phyloP scores from a whole-genome alignment of 1,140 invertebrate genomes.

The Steinernema khuongi region DNA sequence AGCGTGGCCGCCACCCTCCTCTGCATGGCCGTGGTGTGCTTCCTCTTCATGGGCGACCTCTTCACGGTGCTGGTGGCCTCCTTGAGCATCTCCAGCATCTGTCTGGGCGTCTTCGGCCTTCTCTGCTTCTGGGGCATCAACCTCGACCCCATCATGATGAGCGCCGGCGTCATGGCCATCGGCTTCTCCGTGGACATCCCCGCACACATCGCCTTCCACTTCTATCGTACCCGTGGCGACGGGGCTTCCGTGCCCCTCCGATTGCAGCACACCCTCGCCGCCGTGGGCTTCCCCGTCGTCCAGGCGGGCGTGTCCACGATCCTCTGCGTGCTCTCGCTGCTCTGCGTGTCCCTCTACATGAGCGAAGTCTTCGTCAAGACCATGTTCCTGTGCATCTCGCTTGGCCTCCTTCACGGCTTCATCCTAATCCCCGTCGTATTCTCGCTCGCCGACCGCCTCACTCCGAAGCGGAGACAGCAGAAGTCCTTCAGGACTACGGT shows the following conservation, averaged over 20 bases:
- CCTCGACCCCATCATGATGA: conserved; percentile 59
- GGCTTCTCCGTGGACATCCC: conserved; percentile 55
- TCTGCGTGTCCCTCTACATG: conserved; percentile 85
- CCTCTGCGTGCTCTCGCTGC: conserved; percentile 76
- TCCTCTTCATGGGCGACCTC: conserved; percentile 58
- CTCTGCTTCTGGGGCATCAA: conserved; percentile 55
- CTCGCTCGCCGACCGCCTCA: neutral
- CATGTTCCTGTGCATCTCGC: conserved; percentile 44
- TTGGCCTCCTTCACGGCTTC: conserved; percentile 41
- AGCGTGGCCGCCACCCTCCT: conserved; percentile 56
- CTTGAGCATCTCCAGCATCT: conserved; percentile 52
- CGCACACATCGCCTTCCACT: conserved; percentile 47
- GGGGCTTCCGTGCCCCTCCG: neutral
- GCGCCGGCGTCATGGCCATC: conserved; percentile 59
- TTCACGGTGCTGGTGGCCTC: conserved; percentile 53
- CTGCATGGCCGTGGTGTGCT: conserved; percentile 56
- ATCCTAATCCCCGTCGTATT: conserved; percentile 45
- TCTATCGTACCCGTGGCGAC: conserved; percentile 29
- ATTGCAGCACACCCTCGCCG: conserved; percentile 65
- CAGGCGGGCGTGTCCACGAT: conserved; percentile 87
- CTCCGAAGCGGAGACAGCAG: neutral
- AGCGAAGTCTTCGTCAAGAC: conserved; percentile 45
- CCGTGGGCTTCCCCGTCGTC: conserved; percentile 81
- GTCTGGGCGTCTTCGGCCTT: conserved; percentile 52
- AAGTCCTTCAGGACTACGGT: neutral